These are phyloP conservation scores for Hyla sarda DNA, from an alignment of 2,113 vertebrate genomes.

Conservation along the genomic window DNA sequence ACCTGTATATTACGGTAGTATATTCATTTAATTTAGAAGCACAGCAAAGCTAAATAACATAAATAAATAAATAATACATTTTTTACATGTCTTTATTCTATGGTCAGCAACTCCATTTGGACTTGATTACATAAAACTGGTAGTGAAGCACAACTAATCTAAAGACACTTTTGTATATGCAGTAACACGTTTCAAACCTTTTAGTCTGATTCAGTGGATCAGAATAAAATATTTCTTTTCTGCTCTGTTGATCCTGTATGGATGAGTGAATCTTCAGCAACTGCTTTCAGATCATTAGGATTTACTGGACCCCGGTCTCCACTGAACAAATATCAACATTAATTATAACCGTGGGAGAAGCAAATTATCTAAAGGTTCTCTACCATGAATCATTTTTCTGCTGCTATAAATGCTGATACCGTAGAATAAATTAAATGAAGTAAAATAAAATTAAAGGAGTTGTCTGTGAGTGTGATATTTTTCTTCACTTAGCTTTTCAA, in stretches of 20 bases:
- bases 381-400: too few relatives aligned
- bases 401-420: too few relatives aligned
- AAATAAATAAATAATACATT: too few relatives aligned
- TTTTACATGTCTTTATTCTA: neutral
- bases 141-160: neutral
- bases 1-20: neutral
- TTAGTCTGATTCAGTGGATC: constrained; percentile 3
- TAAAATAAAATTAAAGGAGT: too few relatives aligned
- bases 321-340: neutral
- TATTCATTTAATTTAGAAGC: neutral
- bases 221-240: constrained; percentile 8
- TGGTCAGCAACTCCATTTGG: neutral
- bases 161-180: neutral
- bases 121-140: neutral
- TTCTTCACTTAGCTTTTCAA: too few relatives aligned
- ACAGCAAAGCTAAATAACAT: neutral
- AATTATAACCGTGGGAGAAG: neutral
- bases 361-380: too few relatives aligned
- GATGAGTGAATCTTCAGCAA: neutral
- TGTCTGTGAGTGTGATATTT: too few relatives aligned
- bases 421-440: too few relatives aligned
- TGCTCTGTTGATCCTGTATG: neutral
- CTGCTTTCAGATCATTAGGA: neutral
- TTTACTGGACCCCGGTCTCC: neutral
- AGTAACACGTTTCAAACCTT: neutral